Evolutionary conservation across 2,797 vertebrate genomes (phyloP), one percentile per base, ranked within the genome.

Genomic region (Tympanoctomys barrerae): DNA sequence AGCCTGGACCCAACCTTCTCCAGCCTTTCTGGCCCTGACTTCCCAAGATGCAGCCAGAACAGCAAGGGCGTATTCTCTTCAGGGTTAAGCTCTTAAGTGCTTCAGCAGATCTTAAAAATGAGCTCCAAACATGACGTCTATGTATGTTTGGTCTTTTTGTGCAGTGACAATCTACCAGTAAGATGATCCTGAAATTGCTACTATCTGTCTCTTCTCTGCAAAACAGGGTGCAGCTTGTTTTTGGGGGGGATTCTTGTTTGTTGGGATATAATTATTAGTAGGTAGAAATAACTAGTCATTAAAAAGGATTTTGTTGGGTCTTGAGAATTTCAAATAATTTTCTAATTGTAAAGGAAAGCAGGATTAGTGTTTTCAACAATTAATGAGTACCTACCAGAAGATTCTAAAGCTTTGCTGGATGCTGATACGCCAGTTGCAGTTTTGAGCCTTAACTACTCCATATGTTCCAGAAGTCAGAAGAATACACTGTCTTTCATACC

Each of bases 21-120:
- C 13, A 13, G 57, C 46, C 52, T 89, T 33, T 62, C 75, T n/a
- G 68, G 28, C 26, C 7, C 2, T 33, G 46, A 77, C 39, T 93
- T 75, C 71, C 78, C 90, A 75, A 81, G 26, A 22, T 19, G 46
- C 19, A 89, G 39, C 49, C 31, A 64, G 62, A 77, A 24, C 21
- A 49, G 61, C 21, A n/a, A 94, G 49, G 84, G 94, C 0, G 3
- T 77, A 28, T 36, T 31, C 18, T 26, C 66, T 70, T 62, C 46
- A 13, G 7, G 28, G 87, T 62, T 54, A 89, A 91, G 79, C 33
- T 81, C 91, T 42, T 57, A 81, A 92, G 87, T 61, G 36, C 26
- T 82, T 61, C 18, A 59, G 66, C 52, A 81, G 78, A 71, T 89
- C 90, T 71, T 87, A 77, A 90, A 97, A 82, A 86, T 22, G 31